A percentile compares a stretch with the other conserved stretches of the same genome.
Conservation (phyloP, 2,888 invertebrate species). For the Diaperis boleti region DNA sequence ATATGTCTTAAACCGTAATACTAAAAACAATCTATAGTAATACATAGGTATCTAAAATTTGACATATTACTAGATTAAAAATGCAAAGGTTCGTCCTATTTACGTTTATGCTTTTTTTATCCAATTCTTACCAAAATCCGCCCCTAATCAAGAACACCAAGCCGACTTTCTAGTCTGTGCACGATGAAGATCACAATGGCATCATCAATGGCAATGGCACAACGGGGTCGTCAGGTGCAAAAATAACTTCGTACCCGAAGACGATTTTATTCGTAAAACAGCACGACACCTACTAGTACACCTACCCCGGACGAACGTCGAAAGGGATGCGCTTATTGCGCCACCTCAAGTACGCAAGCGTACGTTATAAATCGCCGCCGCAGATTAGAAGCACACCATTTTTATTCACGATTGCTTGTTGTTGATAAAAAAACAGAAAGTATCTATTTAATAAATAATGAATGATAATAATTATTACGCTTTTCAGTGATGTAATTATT, state of each 20-base stretch:
- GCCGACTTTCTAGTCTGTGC: neutral
- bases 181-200: neutral
- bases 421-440: no score
- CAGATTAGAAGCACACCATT: neutral
- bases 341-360: constrained; percentile 31
- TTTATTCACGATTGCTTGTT: neutral
- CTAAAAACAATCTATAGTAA: no score
- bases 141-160: neutral
- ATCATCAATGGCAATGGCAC: constrained; percentile 22
- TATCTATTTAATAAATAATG: no score
- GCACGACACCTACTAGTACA: constrained; percentile 28
- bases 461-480: no score
- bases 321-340: constrained; percentile 23
- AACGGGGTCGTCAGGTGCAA: constrained; percentile 17
- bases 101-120: no score
- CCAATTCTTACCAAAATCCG: neutral
- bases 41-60: no score
- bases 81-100: no score
- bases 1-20: no score
- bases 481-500: no score
- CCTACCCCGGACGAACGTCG: constrained; percentile 27
- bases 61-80: no score
- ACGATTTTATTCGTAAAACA: neutral
- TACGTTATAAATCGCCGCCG: constrained; percentile 6
- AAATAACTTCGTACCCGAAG: neutral